Evolutionary conservation across 2,888 invertebrate genomes (phyloP).

Genomic region (Hyles lineata): DNA sequence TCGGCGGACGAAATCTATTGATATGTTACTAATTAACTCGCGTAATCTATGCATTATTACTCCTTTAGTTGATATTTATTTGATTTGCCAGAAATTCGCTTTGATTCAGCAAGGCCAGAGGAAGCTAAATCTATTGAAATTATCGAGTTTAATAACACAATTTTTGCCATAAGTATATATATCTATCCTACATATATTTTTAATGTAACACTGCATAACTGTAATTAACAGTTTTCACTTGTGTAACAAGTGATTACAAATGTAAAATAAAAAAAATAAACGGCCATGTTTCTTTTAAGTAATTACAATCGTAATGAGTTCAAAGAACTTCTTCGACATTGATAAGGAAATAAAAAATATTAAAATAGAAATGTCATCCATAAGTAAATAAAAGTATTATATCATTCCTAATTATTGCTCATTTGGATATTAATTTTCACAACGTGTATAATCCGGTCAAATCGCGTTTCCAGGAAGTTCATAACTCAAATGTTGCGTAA

Average conservation of each 20-base stretch:
- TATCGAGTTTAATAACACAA: no score
- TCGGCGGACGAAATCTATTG: neutral
- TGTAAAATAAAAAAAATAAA: neutral
- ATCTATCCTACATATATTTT: no score
- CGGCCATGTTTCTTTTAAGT: neutral
- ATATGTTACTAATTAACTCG: constrained; percentile 21
- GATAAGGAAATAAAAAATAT: neutral
- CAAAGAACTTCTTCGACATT: neutral
- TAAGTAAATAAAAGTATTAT: no score
- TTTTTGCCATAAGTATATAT: no score
- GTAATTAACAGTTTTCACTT: constrained; percentile 1
- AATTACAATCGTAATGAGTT: constrained; percentile 4
- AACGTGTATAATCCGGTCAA: neutral
- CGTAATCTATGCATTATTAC: constrained; percentile 1
- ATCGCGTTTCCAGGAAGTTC: neutral
- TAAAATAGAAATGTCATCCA: neutral
- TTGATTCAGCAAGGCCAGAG: neutral
- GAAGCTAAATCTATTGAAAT: neutral
- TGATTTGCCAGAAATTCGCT: no score
- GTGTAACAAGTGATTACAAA: neutral
- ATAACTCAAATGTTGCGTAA: neutral
- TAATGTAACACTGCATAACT: no score
- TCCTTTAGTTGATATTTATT: neutral
- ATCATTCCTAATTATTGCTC: no score
- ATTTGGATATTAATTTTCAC: no score